Base-by-base conservation (phyloP, 2,113 vertebrate species). In the Diadophis punctatus region DNA sequence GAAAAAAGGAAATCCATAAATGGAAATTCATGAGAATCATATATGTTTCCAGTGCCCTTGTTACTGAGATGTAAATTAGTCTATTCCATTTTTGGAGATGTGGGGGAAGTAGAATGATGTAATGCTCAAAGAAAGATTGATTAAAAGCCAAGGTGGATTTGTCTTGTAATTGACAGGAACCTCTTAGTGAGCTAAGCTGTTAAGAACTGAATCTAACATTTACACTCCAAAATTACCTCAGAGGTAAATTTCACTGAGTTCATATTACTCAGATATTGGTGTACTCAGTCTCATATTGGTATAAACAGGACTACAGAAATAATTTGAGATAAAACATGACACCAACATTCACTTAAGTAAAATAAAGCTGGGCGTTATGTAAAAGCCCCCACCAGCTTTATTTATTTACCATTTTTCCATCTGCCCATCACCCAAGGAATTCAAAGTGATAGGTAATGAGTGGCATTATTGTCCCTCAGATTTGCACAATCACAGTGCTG, bases 21-120 rank as follows among this genome's bases (percentile, higher is more conserved):
- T 7, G 74, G 89, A 88, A 96, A 89, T 86, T 93, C 89, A 93
- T 93, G 88, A 94, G 95, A 96, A 91, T 53, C 93, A 53, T 34
- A 80, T 88, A 89, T 92, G 46, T 88, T 43, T 56, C 55, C 53
- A 86, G 23, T 86, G 55, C 49, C 58, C 48, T 91, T 90, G 11
- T 49, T 86, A 3, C 7, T 1, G 86, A 94, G 90, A 95, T 94
- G 86, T 93, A 92, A 84, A 85, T 89, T 93, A 95, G 80, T 95
- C 93, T 94, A 94, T 96, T 97, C 96, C 97, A 97, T 95, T 97
- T 97, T 97, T 97, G 95, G 97, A 10, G 96, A 97, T 80, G 34
- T 39, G 18, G 34, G n/a, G 96, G 93, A 88, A 95, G 95, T 91
- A 94, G 91, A 92, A 94, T 56, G 88, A 85, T 56, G 27, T 39